Evolutionary conservation across 2,797 vertebrate species (phyloP).

Genomic region (Chrysocyon brachyurus): DNA sequence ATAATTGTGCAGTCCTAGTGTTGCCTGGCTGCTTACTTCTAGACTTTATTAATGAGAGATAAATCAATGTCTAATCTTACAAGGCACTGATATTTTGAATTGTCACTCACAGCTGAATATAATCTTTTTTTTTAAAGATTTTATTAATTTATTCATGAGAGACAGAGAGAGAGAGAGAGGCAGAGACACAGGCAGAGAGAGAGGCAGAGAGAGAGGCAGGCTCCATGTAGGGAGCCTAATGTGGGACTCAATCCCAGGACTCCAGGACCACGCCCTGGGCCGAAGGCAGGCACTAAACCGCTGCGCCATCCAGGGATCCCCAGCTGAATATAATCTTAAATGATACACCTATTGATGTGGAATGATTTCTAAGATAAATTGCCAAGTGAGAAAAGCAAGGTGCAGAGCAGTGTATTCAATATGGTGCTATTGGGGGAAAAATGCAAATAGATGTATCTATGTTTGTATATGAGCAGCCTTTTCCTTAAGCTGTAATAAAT

Average conservation of each 20-base stretch:
- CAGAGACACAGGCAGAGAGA: too few species aligned
- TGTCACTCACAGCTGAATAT: neutral
- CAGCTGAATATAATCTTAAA: conserved; percentile 50
- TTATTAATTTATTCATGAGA: too few species aligned
- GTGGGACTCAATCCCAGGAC: too few species aligned
- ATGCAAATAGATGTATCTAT: neutral
- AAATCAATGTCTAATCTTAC: neutral
- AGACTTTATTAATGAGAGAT: neutral
- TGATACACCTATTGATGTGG: neutral
- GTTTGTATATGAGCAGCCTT: neutral
- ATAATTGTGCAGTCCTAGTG: neutral
- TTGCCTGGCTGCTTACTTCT: neutral
- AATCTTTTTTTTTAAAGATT: neutral
- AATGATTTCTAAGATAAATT: conserved; percentile 35
- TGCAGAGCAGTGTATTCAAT: neutral
- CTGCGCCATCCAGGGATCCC: too few species aligned
- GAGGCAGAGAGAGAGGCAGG: too few species aligned
- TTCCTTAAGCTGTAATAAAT: neutral
- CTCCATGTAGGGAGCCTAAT: too few species aligned
- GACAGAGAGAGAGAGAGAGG: too few species aligned
- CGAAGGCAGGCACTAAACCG: too few species aligned
- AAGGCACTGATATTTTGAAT: neutral
- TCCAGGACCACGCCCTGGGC: too few species aligned
- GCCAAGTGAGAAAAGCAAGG: neutral
- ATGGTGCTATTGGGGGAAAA: neutral